Evolutionary conservation across 2,888 invertebrate species (phyloP).

Genomic region (Drosophila demipolita): DNA sequence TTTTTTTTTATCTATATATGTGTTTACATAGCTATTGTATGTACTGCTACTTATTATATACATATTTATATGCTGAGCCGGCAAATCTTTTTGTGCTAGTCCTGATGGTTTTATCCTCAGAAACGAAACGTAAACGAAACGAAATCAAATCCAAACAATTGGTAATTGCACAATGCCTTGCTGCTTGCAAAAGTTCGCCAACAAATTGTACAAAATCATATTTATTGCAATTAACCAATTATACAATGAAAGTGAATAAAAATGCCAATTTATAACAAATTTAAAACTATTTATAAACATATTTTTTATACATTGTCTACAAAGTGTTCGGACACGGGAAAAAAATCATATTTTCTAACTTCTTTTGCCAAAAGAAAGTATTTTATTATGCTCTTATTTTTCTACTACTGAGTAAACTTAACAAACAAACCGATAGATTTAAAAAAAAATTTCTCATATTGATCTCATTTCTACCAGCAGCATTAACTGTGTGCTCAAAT

Average conservation of each 20-base stretch:
- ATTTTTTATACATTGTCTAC: too few relatives aligned
- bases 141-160: constrained; percentile 47
- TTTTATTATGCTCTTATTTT: too few relatives aligned
- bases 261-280: constrained; percentile 50
- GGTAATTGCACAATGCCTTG: constrained; percentile 62
- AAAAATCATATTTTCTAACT: too few relatives aligned
- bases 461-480: too few relatives aligned
- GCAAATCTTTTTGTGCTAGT: constrained; percentile 74
- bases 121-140: constrained; percentile 36
- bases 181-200: constrained; percentile 66
- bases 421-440: too few relatives aligned
- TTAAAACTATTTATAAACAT: background rate
- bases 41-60: constrained; percentile 50
- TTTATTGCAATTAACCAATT: constrained; percentile 65
- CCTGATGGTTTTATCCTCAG: constrained; percentile 63
- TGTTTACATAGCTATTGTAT: constrained; percentile 52
- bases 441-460: too few relatives aligned
- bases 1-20: constrained; percentile 47
- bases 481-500: too few relatives aligned
- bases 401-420: too few relatives aligned
- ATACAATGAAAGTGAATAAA: constrained; percentile 59
- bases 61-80: constrained; percentile 70
- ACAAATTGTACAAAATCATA: constrained; percentile 73
- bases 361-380: too few relatives aligned
- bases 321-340: too few relatives aligned